phyloP scores from a whole-genome alignment of 2,113 vertebrate species.

The Cavia porcellus region DNA sequence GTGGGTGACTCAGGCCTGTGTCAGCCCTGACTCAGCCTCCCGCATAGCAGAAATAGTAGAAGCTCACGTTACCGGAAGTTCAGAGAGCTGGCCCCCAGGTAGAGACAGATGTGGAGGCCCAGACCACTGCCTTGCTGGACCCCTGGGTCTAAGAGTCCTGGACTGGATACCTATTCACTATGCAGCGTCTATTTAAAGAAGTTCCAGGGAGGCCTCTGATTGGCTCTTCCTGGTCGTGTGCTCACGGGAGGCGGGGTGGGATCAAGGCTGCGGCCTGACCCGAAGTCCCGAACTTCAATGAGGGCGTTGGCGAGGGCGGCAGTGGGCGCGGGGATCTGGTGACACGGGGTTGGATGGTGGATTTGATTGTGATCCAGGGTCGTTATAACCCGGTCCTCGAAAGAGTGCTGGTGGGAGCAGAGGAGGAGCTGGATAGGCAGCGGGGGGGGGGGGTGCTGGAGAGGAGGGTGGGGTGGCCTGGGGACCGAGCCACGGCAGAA shows the following conservation, averaged over 20 bases:
- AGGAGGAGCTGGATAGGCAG: neutral
- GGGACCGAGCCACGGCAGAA: neutral
- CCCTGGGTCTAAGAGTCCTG: neutral
- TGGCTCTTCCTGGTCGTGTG: slow-evolving; percentile 12
- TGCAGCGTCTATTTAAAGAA: neutral
- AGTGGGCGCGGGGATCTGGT: neutral
- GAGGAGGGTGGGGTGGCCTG: neutral
- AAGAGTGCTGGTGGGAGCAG: neutral
- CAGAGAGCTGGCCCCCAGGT: slow-evolving; percentile 22
- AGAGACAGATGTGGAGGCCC: neutral
- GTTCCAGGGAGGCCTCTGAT: slow-evolving; percentile 18
- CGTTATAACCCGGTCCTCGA: neutral
- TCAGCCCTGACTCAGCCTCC: neutral
- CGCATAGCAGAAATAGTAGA: neutral
- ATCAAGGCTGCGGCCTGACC: neutral
- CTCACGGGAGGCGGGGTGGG: neutral
- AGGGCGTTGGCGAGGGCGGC: neutral
- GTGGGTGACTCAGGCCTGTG: neutral
- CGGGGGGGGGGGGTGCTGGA: neutral
- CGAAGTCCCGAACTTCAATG: neutral
- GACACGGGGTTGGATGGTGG: neutral
- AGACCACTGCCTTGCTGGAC: neutral
- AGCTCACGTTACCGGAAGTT: neutral
- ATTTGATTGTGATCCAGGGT: neutral
- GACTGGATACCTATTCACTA: slow-evolving; percentile 12